Evolutionary conservation across 2,113 vertebrate species (phyloP).

Genomic region (Camelus bactrianus): DNA sequence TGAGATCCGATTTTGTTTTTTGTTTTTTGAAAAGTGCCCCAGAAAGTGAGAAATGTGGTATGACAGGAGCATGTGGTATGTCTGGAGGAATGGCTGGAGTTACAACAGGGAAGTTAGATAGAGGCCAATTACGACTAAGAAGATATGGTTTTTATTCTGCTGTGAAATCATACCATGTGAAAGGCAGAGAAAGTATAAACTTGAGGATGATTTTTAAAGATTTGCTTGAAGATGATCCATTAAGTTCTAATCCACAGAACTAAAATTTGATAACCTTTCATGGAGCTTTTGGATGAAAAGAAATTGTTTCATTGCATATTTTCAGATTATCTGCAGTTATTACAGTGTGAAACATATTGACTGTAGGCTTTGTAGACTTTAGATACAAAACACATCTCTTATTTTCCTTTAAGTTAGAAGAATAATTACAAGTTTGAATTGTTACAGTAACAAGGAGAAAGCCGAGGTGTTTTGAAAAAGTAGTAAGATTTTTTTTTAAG

Average conservation of each 20-base stretch:
- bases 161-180: not conserved
- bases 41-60: not conserved
- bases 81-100: not conserved
- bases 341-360: constrained; percentile 10
- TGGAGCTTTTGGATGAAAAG: constrained; percentile 43
- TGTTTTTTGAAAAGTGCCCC: not conserved
- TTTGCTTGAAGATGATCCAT: constrained; percentile 21
- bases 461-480: not conserved
- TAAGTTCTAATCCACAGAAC: constrained; percentile 29
- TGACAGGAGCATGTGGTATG: not conserved
- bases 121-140: not conserved
- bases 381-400: not conserved
- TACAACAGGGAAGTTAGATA: not conserved
- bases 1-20: not conserved
- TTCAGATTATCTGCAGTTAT: constrained; percentile 25
- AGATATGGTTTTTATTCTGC: not conserved
- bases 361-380: not conserved
- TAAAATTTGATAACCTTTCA: constrained; percentile 25
- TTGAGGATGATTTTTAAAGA: constrained; percentile 48
- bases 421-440: constrained; percentile 17
- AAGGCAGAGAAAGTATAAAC: constrained; percentile 2
- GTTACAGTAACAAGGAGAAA: not conserved
- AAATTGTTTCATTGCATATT: not conserved
- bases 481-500: not conserved
- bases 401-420: constrained; percentile 6